Evolutionary conservation across 2,113 vertebrate species (phyloP).

Genomic region (Paedocypris sp.): DNA sequence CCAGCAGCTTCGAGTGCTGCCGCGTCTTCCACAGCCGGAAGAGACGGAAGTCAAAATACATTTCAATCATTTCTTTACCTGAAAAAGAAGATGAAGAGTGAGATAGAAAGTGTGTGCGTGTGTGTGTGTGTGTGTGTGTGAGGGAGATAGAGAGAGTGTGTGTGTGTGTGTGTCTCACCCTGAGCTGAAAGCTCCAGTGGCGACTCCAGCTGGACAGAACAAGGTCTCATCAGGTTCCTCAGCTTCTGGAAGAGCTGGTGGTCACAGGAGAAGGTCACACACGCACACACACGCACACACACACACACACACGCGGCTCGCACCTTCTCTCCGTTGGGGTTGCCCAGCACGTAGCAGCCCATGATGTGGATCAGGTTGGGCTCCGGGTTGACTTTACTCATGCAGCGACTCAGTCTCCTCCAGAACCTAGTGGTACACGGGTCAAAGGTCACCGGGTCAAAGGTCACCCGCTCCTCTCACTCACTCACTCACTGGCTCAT

Average conservation of each 20-base stretch:
- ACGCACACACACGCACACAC: neutral
- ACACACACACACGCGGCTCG: neutral
- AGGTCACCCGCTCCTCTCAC: too few relatives aligned
- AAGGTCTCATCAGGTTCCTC: conserved; percentile 96
- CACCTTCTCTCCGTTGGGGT: conserved; percentile 98
- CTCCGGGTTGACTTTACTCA: conserved; percentile 96
- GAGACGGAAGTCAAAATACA: conserved; percentile 95
- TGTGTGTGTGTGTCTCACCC: conserved; percentile 59
- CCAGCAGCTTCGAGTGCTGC: conserved; percentile 93
- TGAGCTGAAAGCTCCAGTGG: conserved; percentile 97
- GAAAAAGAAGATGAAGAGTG: neutral
- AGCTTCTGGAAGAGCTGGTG: conserved; percentile 94
- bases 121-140: neutral
- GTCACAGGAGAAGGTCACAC: conserved; percentile 51
- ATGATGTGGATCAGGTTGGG: conserved; percentile 93
- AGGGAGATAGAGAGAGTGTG: neutral
- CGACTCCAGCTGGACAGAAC: conserved; percentile 87
- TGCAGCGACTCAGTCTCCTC: conserved; percentile 85
- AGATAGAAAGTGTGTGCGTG: conserved; percentile 1
- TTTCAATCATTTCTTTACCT: conserved; percentile 97
- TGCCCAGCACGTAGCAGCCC: conserved; percentile 95
- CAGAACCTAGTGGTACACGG: conserved; percentile 71
- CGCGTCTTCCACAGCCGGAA: conserved; percentile 96
- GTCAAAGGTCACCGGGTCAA: too few relatives aligned
- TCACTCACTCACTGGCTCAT: conserved; percentile 91